These are phyloP conservation scores for Apodemia duryi DNA, from an alignment of 2,888 invertebrate genomes.

Conservation along the genomic window DNA sequence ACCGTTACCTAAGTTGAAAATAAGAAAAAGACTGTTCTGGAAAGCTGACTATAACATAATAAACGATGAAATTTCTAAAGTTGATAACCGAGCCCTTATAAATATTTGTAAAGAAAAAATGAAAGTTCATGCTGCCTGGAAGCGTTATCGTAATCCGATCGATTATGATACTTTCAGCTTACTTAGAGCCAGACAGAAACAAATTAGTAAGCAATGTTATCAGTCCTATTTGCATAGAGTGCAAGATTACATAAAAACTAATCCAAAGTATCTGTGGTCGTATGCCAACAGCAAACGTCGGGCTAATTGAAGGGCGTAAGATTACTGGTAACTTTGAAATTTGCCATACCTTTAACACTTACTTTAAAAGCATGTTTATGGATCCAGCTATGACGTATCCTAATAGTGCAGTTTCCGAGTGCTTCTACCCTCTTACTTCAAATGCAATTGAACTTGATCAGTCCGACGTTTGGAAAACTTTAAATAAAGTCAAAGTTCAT, in stretches of 20 bases:
- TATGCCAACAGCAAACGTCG: slow-evolving; percentile 16
- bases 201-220: slow-evolving; percentile 8
- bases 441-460: not conserved
- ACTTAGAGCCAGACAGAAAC: not conserved
- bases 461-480: not conserved
- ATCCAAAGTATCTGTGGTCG: slow-evolving; percentile 16
- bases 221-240: slow-evolving; percentile 4
- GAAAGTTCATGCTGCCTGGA: not conserved
- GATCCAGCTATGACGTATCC: not conserved
- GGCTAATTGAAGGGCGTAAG: not conserved
- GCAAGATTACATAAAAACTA: slow-evolving; percentile 10
- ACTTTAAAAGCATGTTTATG: not conserved
- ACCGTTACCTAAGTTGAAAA: not conserved
- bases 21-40: not conserved
- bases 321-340: not conserved
- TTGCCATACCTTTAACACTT: not conserved
- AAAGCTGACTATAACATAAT: not conserved
- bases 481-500: not conserved
- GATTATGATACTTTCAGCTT: slow-evolving; percentile 8
- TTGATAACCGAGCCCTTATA: not conserved
- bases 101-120: not conserved
- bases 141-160: not conserved
- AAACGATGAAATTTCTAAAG: not conserved
- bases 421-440: not conserved
- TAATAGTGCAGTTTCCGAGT: not conserved